Base-by-base conservation (phyloP, 1,140 invertebrate genomes). In the Drosophila orosa region DNA sequence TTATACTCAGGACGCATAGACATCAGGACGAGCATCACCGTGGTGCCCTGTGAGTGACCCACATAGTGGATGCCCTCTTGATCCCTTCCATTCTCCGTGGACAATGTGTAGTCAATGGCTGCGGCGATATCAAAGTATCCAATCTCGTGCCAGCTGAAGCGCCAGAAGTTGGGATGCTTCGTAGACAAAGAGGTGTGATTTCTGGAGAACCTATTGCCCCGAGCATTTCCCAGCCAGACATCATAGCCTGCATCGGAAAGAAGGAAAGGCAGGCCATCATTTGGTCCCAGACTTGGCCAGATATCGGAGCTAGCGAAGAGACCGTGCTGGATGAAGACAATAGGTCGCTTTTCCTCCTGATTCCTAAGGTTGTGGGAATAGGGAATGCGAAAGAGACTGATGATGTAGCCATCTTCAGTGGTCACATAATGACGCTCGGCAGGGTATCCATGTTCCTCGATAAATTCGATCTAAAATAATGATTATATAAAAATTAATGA, bases 161-260 rank as follows among this genome's bases (percentile, higher is more conserved):
- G 73, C 91, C 91, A 93, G 39, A 92, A 93, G 37, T 86, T 52
- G 9, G 66, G 55, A 37, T 91, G 60, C 47, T 90, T 80, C 3
- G 93, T 92, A 73, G 93, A 71, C 4, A 92, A 58, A 0, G 79
- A 74, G 1, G 91, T 76, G 86, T 96, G 95, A 29, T 92, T 92
- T 10, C 93, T 90, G 1, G 95, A 95, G 78, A 95, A 95, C 2
- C 91, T 92, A 68, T 94, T 95, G 3, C 96, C 96, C 35, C 96
- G 92, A 2, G 93, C 93, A 87, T 96, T 96, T 0, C 94, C 95
- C 79, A 96, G 58, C 95, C 95, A 96, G 0, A 96, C 95, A 78
- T 96, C 95, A 65, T 93, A 95, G 3, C 94, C 95, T 7, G 89
- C 90, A 74, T 97, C 95, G 1, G 95, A 94, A 40, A 97, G 90